Percentiles rank a stretch among this genome's conserved stretches.
These are phyloP conservation scores for Rhyacophila brunnea DNA, from an alignment of 1,140 invertebrate genomes.

Conservation along the genomic window DNA sequence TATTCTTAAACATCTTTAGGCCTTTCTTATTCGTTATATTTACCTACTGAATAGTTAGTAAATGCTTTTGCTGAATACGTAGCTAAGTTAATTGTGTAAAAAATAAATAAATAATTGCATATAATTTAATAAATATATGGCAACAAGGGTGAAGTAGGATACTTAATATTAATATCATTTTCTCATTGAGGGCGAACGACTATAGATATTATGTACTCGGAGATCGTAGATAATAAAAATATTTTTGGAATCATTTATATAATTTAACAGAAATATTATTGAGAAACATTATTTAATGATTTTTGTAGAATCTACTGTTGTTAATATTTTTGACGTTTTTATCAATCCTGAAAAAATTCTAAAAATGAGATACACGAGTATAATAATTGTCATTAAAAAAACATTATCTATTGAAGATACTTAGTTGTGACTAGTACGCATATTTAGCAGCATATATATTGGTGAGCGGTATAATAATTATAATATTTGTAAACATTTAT, in stretches of 20 bases:
- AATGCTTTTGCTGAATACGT: too few relatives aligned
- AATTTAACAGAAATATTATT: too few relatives aligned
- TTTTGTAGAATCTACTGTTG: too few relatives aligned
- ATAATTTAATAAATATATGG: conserved; percentile 30
- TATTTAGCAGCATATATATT: conserved; percentile 11
- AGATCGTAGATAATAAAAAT: conserved; percentile 6
- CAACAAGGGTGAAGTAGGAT: conserved; percentile 27
- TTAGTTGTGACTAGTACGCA: conserved; percentile 8
- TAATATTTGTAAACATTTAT: conserved; percentile 29
- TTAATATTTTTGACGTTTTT: too few relatives aligned
- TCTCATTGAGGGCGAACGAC: conserved; percentile 17
- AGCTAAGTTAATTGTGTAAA: not conserved
- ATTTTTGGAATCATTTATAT: too few relatives aligned
- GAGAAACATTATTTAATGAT: too few relatives aligned
- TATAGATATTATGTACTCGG: not conserved
- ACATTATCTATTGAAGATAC: conserved; percentile 1
- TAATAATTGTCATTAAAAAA: too few relatives aligned
- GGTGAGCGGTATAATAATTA: conserved; percentile 25
- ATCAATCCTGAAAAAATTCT: too few relatives aligned
- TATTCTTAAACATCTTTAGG: not conserved
- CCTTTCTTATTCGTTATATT: too few relatives aligned
- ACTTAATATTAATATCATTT: conserved; percentile 13
- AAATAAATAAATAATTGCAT: conserved; percentile 5
- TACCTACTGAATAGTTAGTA: too few relatives aligned
- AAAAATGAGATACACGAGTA: too few relatives aligned